These are phyloP conservation scores for Enteromius mattozi DNA, from an alignment of 2,797 vertebrate genomes.

Conservation along the genomic window DNA sequence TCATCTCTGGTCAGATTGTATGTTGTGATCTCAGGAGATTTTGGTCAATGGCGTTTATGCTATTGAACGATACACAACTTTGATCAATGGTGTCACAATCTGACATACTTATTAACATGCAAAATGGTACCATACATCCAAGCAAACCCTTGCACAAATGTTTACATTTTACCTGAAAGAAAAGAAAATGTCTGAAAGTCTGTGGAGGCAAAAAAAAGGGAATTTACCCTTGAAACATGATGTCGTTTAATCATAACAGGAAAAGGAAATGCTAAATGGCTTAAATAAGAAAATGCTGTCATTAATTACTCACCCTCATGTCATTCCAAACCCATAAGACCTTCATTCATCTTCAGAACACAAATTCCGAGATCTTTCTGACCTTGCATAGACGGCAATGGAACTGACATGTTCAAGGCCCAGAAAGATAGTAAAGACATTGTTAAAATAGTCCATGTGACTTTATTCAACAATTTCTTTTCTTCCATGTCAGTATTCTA, in stretches of 20 bases:
- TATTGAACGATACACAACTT: background rate
- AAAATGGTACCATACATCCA: background rate
- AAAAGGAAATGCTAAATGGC: background rate
- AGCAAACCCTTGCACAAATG: background rate
- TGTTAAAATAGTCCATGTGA: background rate
- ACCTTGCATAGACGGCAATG: background rate
- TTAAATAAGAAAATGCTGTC: no score
- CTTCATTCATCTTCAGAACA: no score
- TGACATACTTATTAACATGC: background rate
- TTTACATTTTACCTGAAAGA: background rate
- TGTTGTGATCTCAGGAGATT: background rate
- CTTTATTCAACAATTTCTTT: background rate
- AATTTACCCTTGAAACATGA: background rate
- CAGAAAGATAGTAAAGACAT: background rate
- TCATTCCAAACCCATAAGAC: no score
- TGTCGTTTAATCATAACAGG: slow-evolving; percentile 5
- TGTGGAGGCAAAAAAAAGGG: background rate
- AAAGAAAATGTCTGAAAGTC: background rate
- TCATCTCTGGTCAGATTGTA: background rate
- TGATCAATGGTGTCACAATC: background rate
- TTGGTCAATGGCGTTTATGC: background rate
- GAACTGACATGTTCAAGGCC: background rate
- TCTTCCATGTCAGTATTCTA: background rate
- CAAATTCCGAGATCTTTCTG: background rate
- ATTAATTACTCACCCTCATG: no score